Evolutionary conservation across 1,140 invertebrate genomes (phyloP).

Genomic region (Euglossa dilemma): DNA sequence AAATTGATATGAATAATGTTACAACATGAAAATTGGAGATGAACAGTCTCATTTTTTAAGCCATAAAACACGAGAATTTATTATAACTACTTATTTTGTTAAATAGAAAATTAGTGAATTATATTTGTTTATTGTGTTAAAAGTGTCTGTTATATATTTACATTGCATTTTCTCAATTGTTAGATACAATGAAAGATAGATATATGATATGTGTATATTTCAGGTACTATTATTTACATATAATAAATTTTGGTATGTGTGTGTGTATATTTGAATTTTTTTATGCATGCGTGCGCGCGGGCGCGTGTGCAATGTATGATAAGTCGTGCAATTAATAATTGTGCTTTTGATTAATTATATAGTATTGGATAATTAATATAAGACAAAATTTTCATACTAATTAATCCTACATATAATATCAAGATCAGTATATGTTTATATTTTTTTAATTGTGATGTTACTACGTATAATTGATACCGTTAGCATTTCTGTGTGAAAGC

Average conservation of each 20-base stretch:
- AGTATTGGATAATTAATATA: background rate
- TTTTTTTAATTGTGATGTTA: slow-evolving; percentile 48
- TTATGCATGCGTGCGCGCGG: background rate
- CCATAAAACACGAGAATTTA: slow-evolving; percentile 16
- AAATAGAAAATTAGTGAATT: background rate
- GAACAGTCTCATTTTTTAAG: background rate
- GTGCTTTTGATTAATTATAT: background rate
- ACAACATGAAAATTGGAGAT: slow-evolving; percentile 14
- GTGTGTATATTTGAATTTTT: background rate
- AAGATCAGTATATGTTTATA: slow-evolving; percentile 38
- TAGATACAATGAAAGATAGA: background rate
- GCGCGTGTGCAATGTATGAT: background rate
- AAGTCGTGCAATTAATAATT: slow-evolving; percentile 9
- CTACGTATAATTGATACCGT: slow-evolving; percentile 30
- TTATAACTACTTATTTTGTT: background rate
- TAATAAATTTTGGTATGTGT: background rate
- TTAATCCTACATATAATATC: slow-evolving; percentile 14
- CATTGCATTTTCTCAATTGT: background rate
- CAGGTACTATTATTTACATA: background rate
- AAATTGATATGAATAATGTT: slow-evolving; percentile 23
- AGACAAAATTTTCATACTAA: slow-evolving; percentile 12
- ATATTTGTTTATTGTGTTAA: slow-evolving; percentile 24
- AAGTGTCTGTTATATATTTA: background rate
- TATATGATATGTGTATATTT: background rate
- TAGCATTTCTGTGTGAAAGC: slow-evolving; percentile 20